Percentiles rank a stretch among this genome's conserved stretches.
phyloP scores from a whole-genome alignment of 2,888 invertebrate genomes.

The Sympetrum striolatum region DNA sequence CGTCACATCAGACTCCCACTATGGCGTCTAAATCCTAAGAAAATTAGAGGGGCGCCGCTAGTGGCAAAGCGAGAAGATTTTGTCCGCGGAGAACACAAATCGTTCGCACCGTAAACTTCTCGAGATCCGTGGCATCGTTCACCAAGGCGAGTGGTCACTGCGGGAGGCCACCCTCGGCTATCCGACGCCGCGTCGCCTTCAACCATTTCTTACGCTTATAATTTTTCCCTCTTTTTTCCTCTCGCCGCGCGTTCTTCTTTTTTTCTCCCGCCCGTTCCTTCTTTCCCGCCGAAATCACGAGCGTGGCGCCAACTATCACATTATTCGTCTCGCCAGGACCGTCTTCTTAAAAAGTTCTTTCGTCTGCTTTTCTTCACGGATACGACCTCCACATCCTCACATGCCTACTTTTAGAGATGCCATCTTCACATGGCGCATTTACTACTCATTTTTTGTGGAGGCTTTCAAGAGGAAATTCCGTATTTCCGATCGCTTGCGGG shows the following conservation, averaged over 20 bases:
- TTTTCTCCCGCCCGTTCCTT: background rate
- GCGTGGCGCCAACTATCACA: conserved; percentile 33
- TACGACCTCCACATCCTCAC: background rate
- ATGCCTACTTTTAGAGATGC: background rate
- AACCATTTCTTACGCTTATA: background rate
- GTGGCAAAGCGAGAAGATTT: background rate
- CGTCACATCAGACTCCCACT: too few relatives aligned
- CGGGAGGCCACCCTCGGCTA: conserved; percentile 7
- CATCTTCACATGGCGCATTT: background rate
- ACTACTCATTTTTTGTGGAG: background rate
- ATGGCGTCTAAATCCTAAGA: too few relatives aligned
- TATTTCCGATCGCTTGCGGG: too few relatives aligned
- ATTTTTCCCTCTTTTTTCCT: background rate
- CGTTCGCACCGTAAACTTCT: background rate
- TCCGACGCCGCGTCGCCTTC: background rate
- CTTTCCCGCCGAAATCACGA: conserved; percentile 13
- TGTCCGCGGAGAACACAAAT: background rate
- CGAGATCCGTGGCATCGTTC: background rate
- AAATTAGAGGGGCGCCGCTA: background rate
- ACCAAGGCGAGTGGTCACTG: background rate
- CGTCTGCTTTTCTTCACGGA: background rate
- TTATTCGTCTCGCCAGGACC: conserved; percentile 25
- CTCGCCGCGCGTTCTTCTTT: background rate
- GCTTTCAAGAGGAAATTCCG: background rate
- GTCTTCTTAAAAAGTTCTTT: background rate